Base-by-base conservation (phyloP, 2,888 invertebrate species). In the Reticulitermes lucifugus region DNA sequence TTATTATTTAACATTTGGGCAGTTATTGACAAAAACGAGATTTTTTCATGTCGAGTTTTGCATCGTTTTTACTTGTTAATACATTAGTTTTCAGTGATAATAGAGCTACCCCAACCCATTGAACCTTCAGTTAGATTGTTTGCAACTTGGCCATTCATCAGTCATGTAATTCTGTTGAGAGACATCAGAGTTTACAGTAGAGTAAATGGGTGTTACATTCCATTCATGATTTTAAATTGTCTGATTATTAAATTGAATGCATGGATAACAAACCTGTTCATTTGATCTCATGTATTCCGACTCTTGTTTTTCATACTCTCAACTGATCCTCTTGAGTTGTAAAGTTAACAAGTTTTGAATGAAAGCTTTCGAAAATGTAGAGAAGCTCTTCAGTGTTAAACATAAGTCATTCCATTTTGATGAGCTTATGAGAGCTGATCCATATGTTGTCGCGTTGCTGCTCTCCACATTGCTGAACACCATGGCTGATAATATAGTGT, bases 331-430 rank as follows among this genome's bases (percentile, higher is more conserved):
- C 14, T 25, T 65, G 65, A 7, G 25, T 65, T n/a, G 65, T n/a
- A 25, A 65, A 65, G 25, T 65, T 65, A 25, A 65, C 65, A 65
- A 65, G 65, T 65, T 65, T 65, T 65, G 6, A 65, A 65, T 65
- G n/a, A 65, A 65, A 65, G 25, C 65, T 25, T 65, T 25, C 65
- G 6, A 65, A 65, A n/a, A 25, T 25, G n/a, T 65, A 55, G 4
- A 55, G 14, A 55, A 18, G 55, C 55, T 55, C 18, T 55, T 55
- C 18, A 55, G 18, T 18, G 55, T 18, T 55, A 55, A 55, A 12
- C 51, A 51, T 35, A 35, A 35, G 14, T 51, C 12, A 55, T 55
- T 55, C 18, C 4, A 55, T 55, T 55, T 55, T 55, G 55, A 18
- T 4, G 14, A 55, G 14, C 12, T 55, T 2, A 55, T 14, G 55